Evolutionary conservation across 2,113 vertebrate genomes (phyloP).

Genomic region (Panurus biarmicus): DNA sequence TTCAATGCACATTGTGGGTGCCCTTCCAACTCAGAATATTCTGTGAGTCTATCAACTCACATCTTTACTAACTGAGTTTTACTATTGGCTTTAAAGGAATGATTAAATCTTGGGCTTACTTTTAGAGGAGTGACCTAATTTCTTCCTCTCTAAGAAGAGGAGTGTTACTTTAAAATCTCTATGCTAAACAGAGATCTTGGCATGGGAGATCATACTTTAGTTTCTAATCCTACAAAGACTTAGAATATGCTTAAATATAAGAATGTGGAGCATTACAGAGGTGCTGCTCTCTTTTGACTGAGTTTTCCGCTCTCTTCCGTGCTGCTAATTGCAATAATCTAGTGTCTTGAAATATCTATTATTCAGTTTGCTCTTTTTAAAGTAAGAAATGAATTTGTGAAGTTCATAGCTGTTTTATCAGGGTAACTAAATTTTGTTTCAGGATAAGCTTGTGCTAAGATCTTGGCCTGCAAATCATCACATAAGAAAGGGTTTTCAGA

Average conservation of each 20-base stretch:
- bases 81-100: neutral
- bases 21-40: neutral
- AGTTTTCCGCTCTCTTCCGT: neutral
- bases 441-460: neutral
- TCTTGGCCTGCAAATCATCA: neutral
- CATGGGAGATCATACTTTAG: neutral
- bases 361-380: neutral
- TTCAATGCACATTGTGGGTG: fast-evolving
- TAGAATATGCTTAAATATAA: neutral
- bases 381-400: neutral
- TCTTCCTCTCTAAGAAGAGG: neutral
- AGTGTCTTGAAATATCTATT: neutral
- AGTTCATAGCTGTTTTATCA: neutral
- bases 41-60: neutral
- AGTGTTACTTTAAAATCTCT: neutral
- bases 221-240: neutral
- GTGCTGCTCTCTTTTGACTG: neutral
- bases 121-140: neutral
- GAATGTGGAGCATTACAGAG: neutral
- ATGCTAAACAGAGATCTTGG: neutral
- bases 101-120: neutral
- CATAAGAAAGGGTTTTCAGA: neutral
- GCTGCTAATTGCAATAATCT: neutral
- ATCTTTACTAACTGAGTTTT: neutral
- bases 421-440: neutral